Evolutionary conservation across 2,888 invertebrate species (phyloP).

Genomic region (Aricia artaxerxes): DNA sequence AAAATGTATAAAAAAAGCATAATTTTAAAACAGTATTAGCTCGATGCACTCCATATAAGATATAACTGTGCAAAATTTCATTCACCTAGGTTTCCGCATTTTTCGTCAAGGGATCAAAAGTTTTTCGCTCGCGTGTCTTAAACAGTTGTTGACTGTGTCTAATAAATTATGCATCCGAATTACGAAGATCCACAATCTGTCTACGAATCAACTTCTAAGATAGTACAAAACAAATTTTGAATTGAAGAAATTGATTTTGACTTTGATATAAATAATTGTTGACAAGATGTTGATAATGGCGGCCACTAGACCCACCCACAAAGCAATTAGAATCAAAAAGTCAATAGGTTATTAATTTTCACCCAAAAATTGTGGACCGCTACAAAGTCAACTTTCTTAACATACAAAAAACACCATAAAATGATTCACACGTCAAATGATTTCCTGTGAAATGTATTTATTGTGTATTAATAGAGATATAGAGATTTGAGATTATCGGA

Average conservation of each 20-base stretch:
- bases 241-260: too few relatives aligned
- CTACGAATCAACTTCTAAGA: background rate
- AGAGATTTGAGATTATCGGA: background rate
- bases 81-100: too few relatives aligned
- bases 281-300: background rate
- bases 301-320: slow-evolving; percentile 4
- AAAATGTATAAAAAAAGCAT: too few relatives aligned
- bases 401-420: slow-evolving; percentile 14
- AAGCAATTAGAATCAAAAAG: slow-evolving; percentile 11
- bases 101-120: too few relatives aligned
- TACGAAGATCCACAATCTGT: background rate
- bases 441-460: slow-evolving; percentile 26
- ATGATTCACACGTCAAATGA: slow-evolving; percentile 23
- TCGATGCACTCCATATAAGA: too few relatives aligned
- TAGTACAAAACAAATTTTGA: background rate
- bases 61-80: too few relatives aligned
- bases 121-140: too few relatives aligned
- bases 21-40: too few relatives aligned
- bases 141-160: too few relatives aligned
- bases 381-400: slow-evolving; percentile 25
- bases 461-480: slow-evolving; percentile 17
- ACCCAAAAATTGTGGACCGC: background rate
- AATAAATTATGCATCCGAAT: too few relatives aligned
- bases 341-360: slow-evolving; percentile 19
- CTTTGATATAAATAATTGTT: background rate